Evolutionary conservation across 1,140 invertebrate species (phyloP), one percentile per base, ranked within the genome.

Genomic region (Drosophila punjabiensis): DNA sequence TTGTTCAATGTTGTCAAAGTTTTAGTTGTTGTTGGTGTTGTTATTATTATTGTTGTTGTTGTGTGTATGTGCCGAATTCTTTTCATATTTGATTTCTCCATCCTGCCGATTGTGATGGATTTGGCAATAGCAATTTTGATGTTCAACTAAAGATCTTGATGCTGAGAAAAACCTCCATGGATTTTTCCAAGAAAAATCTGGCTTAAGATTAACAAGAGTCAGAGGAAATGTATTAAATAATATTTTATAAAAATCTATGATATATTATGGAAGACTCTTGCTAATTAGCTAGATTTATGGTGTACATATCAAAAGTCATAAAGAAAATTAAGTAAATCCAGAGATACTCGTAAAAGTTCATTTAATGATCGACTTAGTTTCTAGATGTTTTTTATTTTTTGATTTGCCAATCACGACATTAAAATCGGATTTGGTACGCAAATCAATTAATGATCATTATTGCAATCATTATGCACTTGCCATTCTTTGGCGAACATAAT

Each of bases 401-500:
- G 24, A 33, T 32, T 41, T 18, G 11, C 28, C 67, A 18, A 70
- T 70, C 63, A 70, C 67, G 47, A 69, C 48, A 53, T 70, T n/a
- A 39, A 70, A 73, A 73, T 74, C 43, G 35, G n/a, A 50, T 69
- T 52, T 11, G 32, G 24, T 61, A 33, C 37, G 16, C 33, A 8
- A 9, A 11, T 53, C 70, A 55, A 61, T 52, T 74, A 73, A 74
- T 73, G 70, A 74, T 74, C 71, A 75, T 75, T 75, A 75, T 32
- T 62, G 48, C 48, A 16, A 28, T 50, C 24, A 50, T 50, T 50
- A 50, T 74, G 39, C 68, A 75, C 69, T 75, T 75, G 71, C 69
- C 70, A 45, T 62, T 71, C 61, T 55, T 75, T 43, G 37, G 14
- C 20, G 53, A 35, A 50, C 69, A 89, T 88, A 89, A 88, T 88